phyloP scores from a whole-genome alignment of 37 sponge, comb jelly and placozoan genomes.

The Cliona cf. orientalis region DNA sequence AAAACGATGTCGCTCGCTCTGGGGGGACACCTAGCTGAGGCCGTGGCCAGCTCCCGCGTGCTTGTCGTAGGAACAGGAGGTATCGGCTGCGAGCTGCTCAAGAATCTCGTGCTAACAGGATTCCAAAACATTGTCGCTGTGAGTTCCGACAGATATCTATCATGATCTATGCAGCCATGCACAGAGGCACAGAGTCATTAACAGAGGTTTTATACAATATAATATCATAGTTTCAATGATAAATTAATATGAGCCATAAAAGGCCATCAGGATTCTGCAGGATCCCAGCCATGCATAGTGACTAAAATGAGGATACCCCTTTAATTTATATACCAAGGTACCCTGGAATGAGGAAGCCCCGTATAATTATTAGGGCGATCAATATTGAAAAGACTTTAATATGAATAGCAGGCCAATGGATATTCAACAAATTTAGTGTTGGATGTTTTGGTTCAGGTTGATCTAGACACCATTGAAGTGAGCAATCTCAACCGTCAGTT shows the following conservation, averaged over 20 bases:
- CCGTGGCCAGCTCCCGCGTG: constrained; percentile 20
- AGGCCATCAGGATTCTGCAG: too few species aligned
- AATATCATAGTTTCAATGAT: constrained; percentile 5
- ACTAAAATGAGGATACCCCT: too few species aligned
- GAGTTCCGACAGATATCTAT: constrained; percentile 4
- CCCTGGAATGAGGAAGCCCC: not conserved
- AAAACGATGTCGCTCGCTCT: not conserved
- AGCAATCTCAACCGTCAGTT: constrained; percentile 98
- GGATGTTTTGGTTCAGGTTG: constrained; percentile 68
- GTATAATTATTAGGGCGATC: not conserved
- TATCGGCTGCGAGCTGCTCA: constrained; percentile 98
- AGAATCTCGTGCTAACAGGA: constrained; percentile 96
- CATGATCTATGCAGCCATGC: not conserved
- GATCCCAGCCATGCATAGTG: too few species aligned
- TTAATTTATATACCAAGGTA: too few species aligned
- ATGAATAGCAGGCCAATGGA: too few species aligned
- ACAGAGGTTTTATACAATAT: not conserved
- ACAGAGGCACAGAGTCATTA: not conserved
- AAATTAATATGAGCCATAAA: too few species aligned
- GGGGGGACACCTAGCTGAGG: constrained; percentile 4
- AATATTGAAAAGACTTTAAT: not conserved
- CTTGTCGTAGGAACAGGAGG: constrained; percentile 99
- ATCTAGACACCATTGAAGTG: constrained; percentile 99
- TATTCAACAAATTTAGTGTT: not conserved
- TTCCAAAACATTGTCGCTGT: constrained; percentile 87